Base-by-base conservation (phyloP, 2,113 vertebrate species). In the Ammospiza caudacuta region DNA sequence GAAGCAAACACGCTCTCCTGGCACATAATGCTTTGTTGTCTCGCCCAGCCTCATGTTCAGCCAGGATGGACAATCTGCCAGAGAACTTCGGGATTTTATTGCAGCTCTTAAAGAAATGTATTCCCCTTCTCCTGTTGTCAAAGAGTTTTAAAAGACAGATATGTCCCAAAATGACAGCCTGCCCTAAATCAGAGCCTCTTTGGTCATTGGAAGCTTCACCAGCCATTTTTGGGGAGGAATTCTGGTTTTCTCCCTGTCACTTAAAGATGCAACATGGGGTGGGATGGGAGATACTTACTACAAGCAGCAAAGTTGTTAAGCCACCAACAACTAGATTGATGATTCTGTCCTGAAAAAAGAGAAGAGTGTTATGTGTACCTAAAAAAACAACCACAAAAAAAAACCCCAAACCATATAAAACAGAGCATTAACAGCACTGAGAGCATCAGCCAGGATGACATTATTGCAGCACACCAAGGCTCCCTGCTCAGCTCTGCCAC, bases 261-360 rank as follows among this genome's bases (percentile, higher is more conserved):
- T 39, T 74, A 25, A 47, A 41, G 19, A 24, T 7, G 0, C 67
- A 85, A 11, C 9, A 2, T 1, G 1, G n/a, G 31, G 19, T 8
- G 1, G 33, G 58, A 54, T 69, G 31, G 41, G 49, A 66, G 89
- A 92, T 98, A 99, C 99, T 99, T 98, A 99, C 99, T 90, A 99
- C 91, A 91, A 99, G 98, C 83, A 99, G 94, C 96, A 99, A 92
- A 67, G 98, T 98, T 3, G 99, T 99, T 85, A 99, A 97, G 93
- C 98, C 98, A 62, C 99, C 99, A 94, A 99, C 98, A 24, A 97
- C 98, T 92, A 99, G 96, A 97, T 99, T 99, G 97, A 99, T 98
- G 97, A 99, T 98, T 97, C 99, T 98, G 97, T 99, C 99, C 99
- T 99, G 98, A 82, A 55, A 58, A 33, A 72, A 88, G n/a, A 61